A percentile compares a stretch with the other conserved stretches of the same genome.
Evolutionary conservation across 2,797 vertebrate species (phyloP).

Genomic region (Poeciliopsis infans): DNA sequence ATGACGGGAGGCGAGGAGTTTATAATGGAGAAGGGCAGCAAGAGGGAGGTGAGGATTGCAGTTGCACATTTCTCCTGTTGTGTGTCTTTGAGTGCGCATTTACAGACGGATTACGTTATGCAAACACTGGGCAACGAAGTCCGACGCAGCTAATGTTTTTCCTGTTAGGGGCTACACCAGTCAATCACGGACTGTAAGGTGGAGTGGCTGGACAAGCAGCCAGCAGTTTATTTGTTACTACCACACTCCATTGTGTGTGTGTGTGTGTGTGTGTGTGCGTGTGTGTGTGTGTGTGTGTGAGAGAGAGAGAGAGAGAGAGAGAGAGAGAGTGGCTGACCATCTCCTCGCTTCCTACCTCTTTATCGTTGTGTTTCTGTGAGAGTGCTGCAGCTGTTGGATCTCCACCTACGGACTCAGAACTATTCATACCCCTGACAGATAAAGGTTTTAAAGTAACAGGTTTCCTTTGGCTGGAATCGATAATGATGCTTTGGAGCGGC

Average conservation of each 20-base stretch:
- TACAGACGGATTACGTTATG: conserved; percentile 66
- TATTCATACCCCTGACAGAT: not conserved
- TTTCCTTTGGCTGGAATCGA: not conserved
- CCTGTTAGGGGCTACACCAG: conserved; percentile 62
- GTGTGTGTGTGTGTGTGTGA: conserved; percentile 4
- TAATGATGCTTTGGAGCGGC: not conserved
- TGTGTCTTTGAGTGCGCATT: conserved; percentile 57
- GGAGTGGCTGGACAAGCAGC: conserved; percentile 37
- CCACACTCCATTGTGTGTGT: conserved; percentile 57
- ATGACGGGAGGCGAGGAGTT: conserved; percentile 43
- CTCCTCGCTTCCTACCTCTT: conserved; percentile 69
- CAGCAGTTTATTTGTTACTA: conserved; percentile 60
- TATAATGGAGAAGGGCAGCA: conserved; percentile 43
- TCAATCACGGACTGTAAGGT: conserved; percentile 52
- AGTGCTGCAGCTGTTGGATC: not conserved
- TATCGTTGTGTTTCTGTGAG: conserved; percentile 56
- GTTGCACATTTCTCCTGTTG: conserved; percentile 61
- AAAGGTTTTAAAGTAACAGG: not conserved
- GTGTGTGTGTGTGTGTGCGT: conserved; percentile 16
- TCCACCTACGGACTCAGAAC: conserved; percentile 12
- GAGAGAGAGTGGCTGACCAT: conserved; percentile 61
- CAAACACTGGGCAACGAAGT: conserved; percentile 68
- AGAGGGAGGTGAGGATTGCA: conserved; percentile 50
- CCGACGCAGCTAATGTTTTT: conserved; percentile 73
- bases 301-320: no score